Conservation (phyloP, 2,888 invertebrate species). For the Palloptera scutellata region DNA sequence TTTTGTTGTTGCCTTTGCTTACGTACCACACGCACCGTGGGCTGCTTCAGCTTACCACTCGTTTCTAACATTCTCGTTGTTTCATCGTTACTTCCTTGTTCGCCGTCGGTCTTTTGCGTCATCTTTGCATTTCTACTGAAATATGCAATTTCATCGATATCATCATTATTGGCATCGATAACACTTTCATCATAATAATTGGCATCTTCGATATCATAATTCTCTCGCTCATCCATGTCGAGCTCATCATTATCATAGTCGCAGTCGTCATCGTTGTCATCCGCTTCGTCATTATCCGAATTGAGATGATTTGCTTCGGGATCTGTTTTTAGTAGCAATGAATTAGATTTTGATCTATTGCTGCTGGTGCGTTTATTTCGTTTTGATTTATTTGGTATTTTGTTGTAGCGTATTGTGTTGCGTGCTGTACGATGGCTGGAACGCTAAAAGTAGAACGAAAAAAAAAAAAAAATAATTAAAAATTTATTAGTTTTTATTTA, state of each 20-base stretch:
- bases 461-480: slow-evolving; percentile 2
- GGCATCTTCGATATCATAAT: slow-evolving; percentile 5
- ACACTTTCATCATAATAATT: background rate
- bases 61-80: slow-evolving; percentile 11
- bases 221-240: slow-evolving; percentile 8
- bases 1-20: slow-evolving; percentile 11
- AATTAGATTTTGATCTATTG: slow-evolving; percentile 39
- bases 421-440: slow-evolving; percentile 53
- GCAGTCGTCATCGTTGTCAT: slow-evolving; percentile 45
- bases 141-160: background rate
- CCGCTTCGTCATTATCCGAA: slow-evolving; percentile 42
- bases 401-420: slow-evolving; percentile 58
- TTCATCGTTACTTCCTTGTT: too few relatives aligned
- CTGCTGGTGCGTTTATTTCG: slow-evolving; percentile 37
- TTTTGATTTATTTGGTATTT: slow-evolving; percentile 51
- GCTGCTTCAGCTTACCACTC: background rate
- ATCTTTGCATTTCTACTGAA: background rate
- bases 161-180: slow-evolving; percentile 1
- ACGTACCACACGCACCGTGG: background rate
- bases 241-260: slow-evolving; percentile 23
- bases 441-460: slow-evolving; percentile 46
- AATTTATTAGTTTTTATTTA: background rate
- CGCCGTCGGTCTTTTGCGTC: background rate
- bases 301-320: slow-evolving; percentile 46
- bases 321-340: slow-evolving; percentile 45